Evolutionary conservation across 2,888 invertebrate species (phyloP).

Genomic region (Petrolisthes cinctipes): DNA sequence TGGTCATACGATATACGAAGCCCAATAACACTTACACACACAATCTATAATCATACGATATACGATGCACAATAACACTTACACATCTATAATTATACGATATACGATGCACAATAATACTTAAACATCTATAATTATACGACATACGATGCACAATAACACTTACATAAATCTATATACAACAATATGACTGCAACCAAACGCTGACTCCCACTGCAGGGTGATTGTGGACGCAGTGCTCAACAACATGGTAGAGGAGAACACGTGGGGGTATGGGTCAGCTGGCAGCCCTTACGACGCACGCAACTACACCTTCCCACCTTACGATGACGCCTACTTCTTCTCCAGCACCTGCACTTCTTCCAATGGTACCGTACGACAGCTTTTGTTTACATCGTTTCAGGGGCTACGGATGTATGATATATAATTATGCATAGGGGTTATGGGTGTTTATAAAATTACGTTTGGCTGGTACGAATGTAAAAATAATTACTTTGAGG

Average conservation of each 20-base stretch:
- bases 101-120: background rate
- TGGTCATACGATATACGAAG: no score
- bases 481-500: no score
- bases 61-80: no score
- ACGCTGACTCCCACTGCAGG: no score
- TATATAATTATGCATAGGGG: no score
- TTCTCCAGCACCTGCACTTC: slow-evolving; percentile 53
- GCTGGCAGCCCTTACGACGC: slow-evolving; percentile 50
- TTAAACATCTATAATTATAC: background rate
- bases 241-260: slow-evolving; percentile 56
- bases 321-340: slow-evolving; percentile 54
- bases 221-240: slow-evolving; percentile 56
- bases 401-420: no score
- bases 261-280: slow-evolving; percentile 42
- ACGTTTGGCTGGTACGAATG: no score
- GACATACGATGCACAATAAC: background rate
- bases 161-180: no score
- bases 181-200: no score
- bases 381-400: no score
- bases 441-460: no score
- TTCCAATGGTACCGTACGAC: slow-evolving; percentile 27
- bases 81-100: no score
- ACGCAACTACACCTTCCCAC: slow-evolving; percentile 47
- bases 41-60: background rate
- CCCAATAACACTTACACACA: background rate